Base-by-base conservation (phyloP, 2,113 vertebrate genomes). In the Ctenomys sociabilis region DNA sequence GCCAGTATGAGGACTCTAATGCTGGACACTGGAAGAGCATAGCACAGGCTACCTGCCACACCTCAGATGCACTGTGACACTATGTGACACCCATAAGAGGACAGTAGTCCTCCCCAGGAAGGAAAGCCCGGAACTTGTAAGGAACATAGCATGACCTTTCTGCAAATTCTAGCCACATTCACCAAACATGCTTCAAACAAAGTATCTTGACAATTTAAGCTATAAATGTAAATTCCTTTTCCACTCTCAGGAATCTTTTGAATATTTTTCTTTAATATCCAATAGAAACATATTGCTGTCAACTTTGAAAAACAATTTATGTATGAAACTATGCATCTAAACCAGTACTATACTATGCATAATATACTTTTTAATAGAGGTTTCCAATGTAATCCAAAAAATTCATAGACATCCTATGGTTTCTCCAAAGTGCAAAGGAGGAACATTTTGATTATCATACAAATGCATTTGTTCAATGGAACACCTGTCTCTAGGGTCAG, bases 341-440 rank as follows among this genome's bases (percentile, higher is more conserved):
- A 49, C 75, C 28, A 78, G 28, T 78, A 78, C 26, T 45, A 77
- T 28, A 45, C 22, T 43, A 28, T 16, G 21, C 43, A 26, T 49
- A 77, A 77, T 77, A 30, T 30, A 45, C 30, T 49, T 89, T 75
- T 96, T 97, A 75, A 84, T 35, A 37, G 81, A 21, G 16, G 61
- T 95, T 95, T 96, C 30, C 90, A 94, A 80, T 82, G 78, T 26
- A 95, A 40, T 96, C 94, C 96, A 68, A 96, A 92, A 94, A 88
- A 96, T 95, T 97, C 70, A 91, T 90, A 96, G 85, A 86, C 30
- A 72, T 88, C 64, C 93, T 70, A 66, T 94, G 63, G 2, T 95
- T 94, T 49, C 16, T n/a, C 52, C 32, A 93, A 80, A 88, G 49
- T 17, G 43, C 43, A 54, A 90, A 93, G 43, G 45, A 81, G 49